Conservation (phyloP, 2,888 invertebrate genomes). For the Lysandra bellargus region DNA sequence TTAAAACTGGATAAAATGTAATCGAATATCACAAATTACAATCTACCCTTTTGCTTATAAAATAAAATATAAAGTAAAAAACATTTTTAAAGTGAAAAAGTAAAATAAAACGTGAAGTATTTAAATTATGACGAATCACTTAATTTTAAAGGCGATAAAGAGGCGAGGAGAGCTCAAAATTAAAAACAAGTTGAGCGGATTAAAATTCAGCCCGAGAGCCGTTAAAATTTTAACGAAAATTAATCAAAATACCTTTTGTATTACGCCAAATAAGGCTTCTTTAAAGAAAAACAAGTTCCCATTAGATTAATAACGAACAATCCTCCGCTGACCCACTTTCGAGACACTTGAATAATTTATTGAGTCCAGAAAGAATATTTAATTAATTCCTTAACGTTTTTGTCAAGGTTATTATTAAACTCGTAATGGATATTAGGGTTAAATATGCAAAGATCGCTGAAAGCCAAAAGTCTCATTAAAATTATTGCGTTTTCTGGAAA, state of each 20-base stretch:
- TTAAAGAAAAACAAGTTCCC: conserved; percentile 32
- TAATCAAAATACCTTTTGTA: conserved; percentile 21
- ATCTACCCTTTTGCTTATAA: neutral
- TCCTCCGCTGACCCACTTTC: conserved; percentile 35
- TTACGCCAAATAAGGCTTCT: conserved; percentile 24
- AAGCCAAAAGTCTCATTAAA: neutral
- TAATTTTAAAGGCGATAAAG: conserved; percentile 20
- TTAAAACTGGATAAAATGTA: neutral
- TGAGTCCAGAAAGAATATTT: conserved; percentile 34
- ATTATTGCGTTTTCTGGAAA: neutral
- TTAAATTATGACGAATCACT: conserved; percentile 15
- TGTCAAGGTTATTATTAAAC: conserved; percentile 33
- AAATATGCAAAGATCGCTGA: conserved; percentile 23
- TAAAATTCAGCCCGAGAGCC: conserved; percentile 3
- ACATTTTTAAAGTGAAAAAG: neutral
- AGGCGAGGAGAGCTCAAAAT: conserved; percentile 12
- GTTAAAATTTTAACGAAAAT: conserved; percentile 25
- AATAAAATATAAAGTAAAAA: neutral
- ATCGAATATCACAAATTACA: neutral
- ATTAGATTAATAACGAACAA: conserved; percentile 34
- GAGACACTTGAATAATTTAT: conserved; percentile 35
- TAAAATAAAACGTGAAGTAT: conserved; percentile 6
- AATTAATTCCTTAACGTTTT: conserved; percentile 35
- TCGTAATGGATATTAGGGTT: conserved; percentile 30
- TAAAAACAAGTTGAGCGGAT: conserved; percentile 21